Evolutionary conservation across 1,140 invertebrate species (phyloP), one percentile per base, ranked within the genome.

Genomic region (Calephelis nemesis): DNA sequence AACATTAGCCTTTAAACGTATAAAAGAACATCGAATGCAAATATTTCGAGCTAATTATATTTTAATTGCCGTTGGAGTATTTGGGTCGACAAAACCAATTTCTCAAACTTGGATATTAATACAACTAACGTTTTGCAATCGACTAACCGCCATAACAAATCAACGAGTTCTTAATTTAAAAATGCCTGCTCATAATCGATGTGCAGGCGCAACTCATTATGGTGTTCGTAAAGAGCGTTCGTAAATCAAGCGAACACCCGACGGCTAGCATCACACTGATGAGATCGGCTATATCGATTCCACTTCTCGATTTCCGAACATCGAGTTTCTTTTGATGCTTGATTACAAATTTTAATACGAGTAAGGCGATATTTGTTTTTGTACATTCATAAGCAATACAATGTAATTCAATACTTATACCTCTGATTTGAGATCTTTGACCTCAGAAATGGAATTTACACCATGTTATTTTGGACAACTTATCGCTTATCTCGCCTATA

Each of bases 221-320:
- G 72, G 73, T 67, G 67, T 67, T 79, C 78, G 80, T 85, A 85
- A 87, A 83, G 82, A 85, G 77, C 75, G 75, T 72, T 71, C 79
- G 84, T 88, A 88, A 90, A 87, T 90, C 85, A 88, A 81, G 68
- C 81, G 76, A 74, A 78, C 84, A 80, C 86, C 77, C 75, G 71
- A 68, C 73, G 81, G 77, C 78, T 75, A 84, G 74, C 74, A 74
- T 74, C 77, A 70, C 68, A 70, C 73, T 70, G 72, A 74, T 76
- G 74, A 77, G 74, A 80, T 80, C 78, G 69, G 67, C 66, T 72
- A 72, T 75, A 77, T 75, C 73, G 74, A 77, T 77, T 75, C 69
- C 67, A 63, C 72, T 66, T 74, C 72, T 81, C 78, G 74, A 77
- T 80, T 79, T 78, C 80, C 75, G 78, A 78, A 75, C 75, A 76